phyloP scores from a whole-genome alignment of 2,113 vertebrate species.

The Elgaria multicarinata region DNA sequence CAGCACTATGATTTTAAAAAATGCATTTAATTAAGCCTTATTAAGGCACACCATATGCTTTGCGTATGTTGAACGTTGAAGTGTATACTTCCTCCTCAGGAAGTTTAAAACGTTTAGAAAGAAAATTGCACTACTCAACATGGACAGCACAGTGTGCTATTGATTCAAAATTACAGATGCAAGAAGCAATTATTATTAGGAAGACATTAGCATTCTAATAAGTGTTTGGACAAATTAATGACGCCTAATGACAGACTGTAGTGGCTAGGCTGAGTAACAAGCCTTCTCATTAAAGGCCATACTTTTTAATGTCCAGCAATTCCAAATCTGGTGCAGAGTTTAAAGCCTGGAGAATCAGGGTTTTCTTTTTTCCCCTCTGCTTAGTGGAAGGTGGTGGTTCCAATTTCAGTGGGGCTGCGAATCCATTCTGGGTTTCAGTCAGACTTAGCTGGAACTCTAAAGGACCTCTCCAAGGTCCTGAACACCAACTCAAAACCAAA shows the following conservation, averaged over 20 bases:
- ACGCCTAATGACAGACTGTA: conserved; percentile 33
- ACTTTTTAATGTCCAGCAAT: neutral
- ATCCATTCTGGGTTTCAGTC: no score
- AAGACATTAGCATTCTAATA: conserved; percentile 59
- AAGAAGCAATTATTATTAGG: conserved; percentile 65
- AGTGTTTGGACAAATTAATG: conserved; percentile 56
- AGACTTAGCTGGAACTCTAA: no score
- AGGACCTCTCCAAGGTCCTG: no score
- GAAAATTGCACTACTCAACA: conserved; percentile 46
- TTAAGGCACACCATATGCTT: conserved; percentile 60
- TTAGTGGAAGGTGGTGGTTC: neutral
- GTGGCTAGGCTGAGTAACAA: conserved; percentile 20
- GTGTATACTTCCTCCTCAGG: conserved; percentile 19
- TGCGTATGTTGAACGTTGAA: conserved; percentile 35
- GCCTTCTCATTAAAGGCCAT: neutral
- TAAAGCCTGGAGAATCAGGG: neutral
- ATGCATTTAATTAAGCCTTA: conserved; percentile 63
- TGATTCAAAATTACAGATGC: conserved; percentile 59
- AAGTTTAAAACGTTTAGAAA: conserved; percentile 34
- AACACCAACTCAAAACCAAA: no score
- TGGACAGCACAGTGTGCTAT: conserved; percentile 42
- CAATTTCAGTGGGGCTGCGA: no score
- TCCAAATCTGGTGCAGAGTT: neutral
- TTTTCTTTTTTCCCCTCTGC: neutral
- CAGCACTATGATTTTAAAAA: conserved; percentile 64